Evolutionary conservation across 2,797 vertebrate species (phyloP), one percentile per base, ranked within the genome.

Genomic region (Psittacula echo): DNA sequence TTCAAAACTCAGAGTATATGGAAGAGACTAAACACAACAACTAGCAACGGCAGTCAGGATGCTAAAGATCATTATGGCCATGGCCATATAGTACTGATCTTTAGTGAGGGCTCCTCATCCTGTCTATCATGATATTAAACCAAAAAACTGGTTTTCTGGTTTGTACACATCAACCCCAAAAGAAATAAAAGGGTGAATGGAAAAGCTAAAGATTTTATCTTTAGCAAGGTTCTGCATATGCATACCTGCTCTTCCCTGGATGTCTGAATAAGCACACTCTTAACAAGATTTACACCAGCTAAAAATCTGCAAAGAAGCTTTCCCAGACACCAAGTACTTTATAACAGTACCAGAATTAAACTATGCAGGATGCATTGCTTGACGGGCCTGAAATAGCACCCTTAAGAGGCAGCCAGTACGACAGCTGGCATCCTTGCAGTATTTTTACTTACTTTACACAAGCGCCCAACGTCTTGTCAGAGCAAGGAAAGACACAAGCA

Each of bases 311-410:
- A 2, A 10, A 42, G 24, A 6, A 56, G 4, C 51, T 11, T 60
- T 15, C 24, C 42, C 8, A 18, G 26, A 7, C 18, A 6, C 12
- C 0, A 32, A 45, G 16, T 6, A 19, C 23, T 19, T 14, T 5
- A 15, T 0, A 44, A 39, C 5, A 30, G 15, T 1, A 17, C 1
- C 0, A 19, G 11, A 42, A 41, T 20, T 12, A 14, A 53, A 13
- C 50, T 7, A 2, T 0, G 30, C 37, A 5, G 34, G n/a, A 15
- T 5, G 32, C 23, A 5, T 2, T 8, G 24, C 9, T 37, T 5
- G 30, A 8, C 0, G 29, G 13, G 34, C 39, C 34, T 29, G 11
- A 7, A 44, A 1, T 4, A 10, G 44, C 23, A 16, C 39, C 21
- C 11, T 27, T 2, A 9, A 5, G n/a, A 37, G 22, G 34, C 23